Conservation (phyloP, 2,113 vertebrate genomes). For the Oophaga pumilio region DNA sequence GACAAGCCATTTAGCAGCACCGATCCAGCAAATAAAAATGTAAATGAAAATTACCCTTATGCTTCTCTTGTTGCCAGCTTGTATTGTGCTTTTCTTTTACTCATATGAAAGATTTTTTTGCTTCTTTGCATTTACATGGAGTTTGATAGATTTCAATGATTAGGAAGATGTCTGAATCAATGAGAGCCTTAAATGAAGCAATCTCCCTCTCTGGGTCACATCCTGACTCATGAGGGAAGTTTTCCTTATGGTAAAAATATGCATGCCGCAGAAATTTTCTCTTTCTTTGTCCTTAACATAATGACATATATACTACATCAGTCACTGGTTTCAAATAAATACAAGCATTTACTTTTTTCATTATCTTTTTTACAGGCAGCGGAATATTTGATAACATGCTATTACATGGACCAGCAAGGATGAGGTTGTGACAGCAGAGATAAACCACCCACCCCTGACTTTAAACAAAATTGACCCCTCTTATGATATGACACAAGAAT, state of each 20-base stretch:
- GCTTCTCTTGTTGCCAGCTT: neutral
- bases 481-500: too few relatives aligned
- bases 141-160: neutral
- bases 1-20: neutral
- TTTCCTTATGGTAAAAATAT: neutral
- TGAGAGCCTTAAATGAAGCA: neutral
- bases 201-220: neutral
- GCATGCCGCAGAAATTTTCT: neutral
- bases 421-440: too few relatives aligned
- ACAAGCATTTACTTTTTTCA: neutral
- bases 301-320: neutral
- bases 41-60: neutral
- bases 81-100: neutral
- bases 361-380: neutral
- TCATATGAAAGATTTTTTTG: neutral
- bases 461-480: too few relatives aligned
- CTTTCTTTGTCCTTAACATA: neutral
- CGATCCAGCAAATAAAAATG: neutral
- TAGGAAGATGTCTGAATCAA: neutral
- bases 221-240: constrained; percentile 5
- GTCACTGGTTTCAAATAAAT: neutral
- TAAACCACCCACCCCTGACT: too few relatives aligned
- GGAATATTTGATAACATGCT: neutral
- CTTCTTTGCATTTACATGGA: neutral
- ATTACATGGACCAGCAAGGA: too few relatives aligned